These are phyloP conservation scores for Anolis carolinensis DNA, from an alignment of 2,113 vertebrate species.

Conservation along the genomic window DNA sequence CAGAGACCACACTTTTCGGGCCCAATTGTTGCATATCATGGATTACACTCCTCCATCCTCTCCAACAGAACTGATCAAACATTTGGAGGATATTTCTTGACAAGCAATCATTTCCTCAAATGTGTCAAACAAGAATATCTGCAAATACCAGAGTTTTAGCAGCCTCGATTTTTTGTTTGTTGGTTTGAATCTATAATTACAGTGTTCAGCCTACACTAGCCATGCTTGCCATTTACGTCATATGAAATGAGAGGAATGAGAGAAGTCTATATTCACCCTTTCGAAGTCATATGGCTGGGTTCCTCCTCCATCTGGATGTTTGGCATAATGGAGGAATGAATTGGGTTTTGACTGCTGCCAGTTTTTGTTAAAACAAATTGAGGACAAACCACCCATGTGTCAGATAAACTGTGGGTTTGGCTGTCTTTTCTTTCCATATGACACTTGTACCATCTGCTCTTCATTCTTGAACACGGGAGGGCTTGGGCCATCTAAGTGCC, in stretches of 20 bases:
- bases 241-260: constrained; percentile 18
- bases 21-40: no score
- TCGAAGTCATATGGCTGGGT: constrained; percentile 23
- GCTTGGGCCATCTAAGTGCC: constrained; percentile 33
- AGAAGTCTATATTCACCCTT: neutral
- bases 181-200: constrained; percentile 18
- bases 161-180: constrained; percentile 29
- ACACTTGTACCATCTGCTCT: neutral
- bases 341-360: neutral
- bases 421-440: constrained; percentile 17
- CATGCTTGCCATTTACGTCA: constrained; percentile 5
- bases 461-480: constrained; percentile 16
- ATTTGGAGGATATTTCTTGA: constrained; percentile 42
- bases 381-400: constrained; percentile 20
- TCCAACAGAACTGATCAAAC: constrained; percentile 1
- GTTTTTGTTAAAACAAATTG: constrained; percentile 59
- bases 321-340: constrained; percentile 32
- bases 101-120: constrained; percentile 8
- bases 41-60: no score
- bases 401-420: neutral
- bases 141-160: constrained; percentile 7
- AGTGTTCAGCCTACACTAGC: constrained; percentile 33
- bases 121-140: constrained; percentile 56
- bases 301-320: constrained; percentile 12
- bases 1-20: no score